Evolutionary conservation across 1,140 invertebrate genomes (phyloP).

Genomic region (Zelostemma sp.): DNA sequence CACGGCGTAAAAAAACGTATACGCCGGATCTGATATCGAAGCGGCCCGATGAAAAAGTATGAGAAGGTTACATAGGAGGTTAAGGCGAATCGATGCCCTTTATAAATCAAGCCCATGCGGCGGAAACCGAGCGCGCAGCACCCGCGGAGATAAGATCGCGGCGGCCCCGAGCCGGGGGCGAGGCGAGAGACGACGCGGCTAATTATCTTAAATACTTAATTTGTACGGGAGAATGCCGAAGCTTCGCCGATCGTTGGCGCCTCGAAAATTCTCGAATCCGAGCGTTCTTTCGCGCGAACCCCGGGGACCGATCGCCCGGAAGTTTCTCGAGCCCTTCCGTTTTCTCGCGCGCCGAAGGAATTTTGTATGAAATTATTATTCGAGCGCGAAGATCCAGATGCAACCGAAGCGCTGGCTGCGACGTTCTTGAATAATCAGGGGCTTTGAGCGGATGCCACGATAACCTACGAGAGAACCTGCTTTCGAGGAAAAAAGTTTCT

Average conservation of each 20-base stretch:
- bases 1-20: background rate
- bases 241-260: background rate
- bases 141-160: conserved; percentile 14
- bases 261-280: conserved; percentile 3
- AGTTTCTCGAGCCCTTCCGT: background rate
- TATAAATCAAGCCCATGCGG: conserved; percentile 13
- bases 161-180: background rate
- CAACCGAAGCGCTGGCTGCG: conserved; percentile 22
- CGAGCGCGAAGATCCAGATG: conserved; percentile 9
- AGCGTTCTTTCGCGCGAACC: background rate
- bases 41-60: background rate
- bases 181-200: conserved; percentile 8
- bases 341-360: conserved; percentile 5
- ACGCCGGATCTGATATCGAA: background rate
- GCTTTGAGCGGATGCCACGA: conserved; percentile 40
- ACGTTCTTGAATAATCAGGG: conserved; percentile 39
- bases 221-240: conserved; percentile 13
- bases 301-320: background rate
- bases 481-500: conserved; percentile 38
- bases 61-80: background rate
- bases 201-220: conserved; percentile 36
- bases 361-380: conserved; percentile 5
- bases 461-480: conserved; percentile 46
- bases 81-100: background rate
- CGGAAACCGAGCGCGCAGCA: conserved; percentile 13